Evolutionary conservation across 2,113 vertebrate genomes (phyloP), one percentile per base, ranked within the genome.

Genomic region (Aphyosemion australe): DNA sequence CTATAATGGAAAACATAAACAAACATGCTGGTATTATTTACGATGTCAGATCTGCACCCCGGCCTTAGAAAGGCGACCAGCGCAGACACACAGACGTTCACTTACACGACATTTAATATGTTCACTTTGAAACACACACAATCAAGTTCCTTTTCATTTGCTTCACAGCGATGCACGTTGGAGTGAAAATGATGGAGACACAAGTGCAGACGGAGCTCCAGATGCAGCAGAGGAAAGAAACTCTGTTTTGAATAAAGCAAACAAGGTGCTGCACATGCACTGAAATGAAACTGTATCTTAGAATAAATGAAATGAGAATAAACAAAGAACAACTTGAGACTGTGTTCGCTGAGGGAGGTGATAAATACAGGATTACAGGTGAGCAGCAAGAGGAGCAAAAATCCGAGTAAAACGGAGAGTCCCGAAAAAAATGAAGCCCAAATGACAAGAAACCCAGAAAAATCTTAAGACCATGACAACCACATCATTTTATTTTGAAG

Each of bases 1-100:
- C 43, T 13, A 62, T 70, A 62, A 83, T 76, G 61, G 68, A 83
- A 86, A 80, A 70, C 37, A 79, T 72, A 80, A 73, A 85, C 67
- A 87, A 79, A 72, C 73, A 71, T 52, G n/a, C 32, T 21, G 46
- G 55, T 53, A 13, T 76, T 56, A 69, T 85, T 82, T 59, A 56
- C 55, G 69, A 80, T 61, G 77, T 73, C 68, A 79, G 53, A 48
- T 13, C 46, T 51, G 62, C 14, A 57, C 49, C 55, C 14, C n/a
- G 20, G 58, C 57, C 15, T 18, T 41, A 47, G 19, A 49, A 9
- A 48, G 32, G 47, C 0, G 8, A 20, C 60, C 32, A 43, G 15
- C 26, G 50, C 15, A 61, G 16, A 2, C 2, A 13, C 14, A 14
- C 14, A 48, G 55, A 58, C 47, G 37, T 12, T 58, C 8, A 53